Evolutionary conservation across 2,888 invertebrate species (phyloP), one percentile per base, ranked within the genome.

Genomic region (Cinara cedri): DNA sequence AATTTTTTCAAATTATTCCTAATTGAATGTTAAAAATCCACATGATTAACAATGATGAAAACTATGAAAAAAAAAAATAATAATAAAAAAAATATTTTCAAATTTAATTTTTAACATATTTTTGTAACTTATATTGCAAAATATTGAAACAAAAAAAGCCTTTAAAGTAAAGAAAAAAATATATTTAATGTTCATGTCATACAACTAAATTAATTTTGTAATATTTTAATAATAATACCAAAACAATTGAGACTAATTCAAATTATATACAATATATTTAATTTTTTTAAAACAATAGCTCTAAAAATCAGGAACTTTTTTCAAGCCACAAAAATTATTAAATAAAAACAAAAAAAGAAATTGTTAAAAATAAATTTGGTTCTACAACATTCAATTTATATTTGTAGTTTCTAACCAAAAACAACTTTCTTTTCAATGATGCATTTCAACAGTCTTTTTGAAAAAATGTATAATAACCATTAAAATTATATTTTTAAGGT

Each of bases 401-500:
- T 49, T 68, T 76, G 75, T 66, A 76, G 19, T 44, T 66, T 55
- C 66, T 19, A 57, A 76, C 55, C 75, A 66, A 76, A 76, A 76
- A 57, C 26, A 66, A 44, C 3, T 57, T 68, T 76, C n/a, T 9
- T 57, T 74, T 46, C 16, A 68, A 55, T 66, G 19, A 76, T 55
- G 75, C 21, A 75, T 68, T 21, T 76, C 42, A 68, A 68, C 76
- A 76, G 76, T 76, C 76, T 76, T 68, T 68, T 75, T 51, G 42
- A 26, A 46, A 26, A 46, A 26, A 16, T 9, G 24, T 24, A 62
- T 57, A 68, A 76, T 68, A 68, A 68, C 66, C 57, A 57, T 26
- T 68, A 76, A 76, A 63, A 76, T 66, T 76, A 68, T 34, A 76
- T 76, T 66, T 76, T 65, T 9, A 57, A 76, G 26, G 46, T 19